Percentiles rank a stretch among this genome's conserved stretches.
These are phyloP conservation scores for Lethocerus indicus DNA, from an alignment of 1,140 invertebrate genomes.

Conservation along the genomic window DNA sequence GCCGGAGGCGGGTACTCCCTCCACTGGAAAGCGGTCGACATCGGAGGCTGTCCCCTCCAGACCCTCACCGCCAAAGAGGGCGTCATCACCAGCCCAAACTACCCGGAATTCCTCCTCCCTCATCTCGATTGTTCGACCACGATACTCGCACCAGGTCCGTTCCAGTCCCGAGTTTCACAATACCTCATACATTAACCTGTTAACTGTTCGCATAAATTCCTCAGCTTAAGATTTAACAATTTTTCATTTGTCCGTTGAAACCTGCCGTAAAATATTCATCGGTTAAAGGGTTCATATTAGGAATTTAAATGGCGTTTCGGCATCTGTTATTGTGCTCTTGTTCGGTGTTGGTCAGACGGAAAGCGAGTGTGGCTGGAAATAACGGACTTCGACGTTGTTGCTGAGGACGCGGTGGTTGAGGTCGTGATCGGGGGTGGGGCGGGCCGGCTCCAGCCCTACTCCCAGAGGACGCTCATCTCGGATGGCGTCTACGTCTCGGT, in stretches of 20 bases:
- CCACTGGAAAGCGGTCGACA: constrained; percentile 45
- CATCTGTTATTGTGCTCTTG: too few species aligned
- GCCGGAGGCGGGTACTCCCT: constrained; percentile 43
- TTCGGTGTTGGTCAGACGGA: constrained; percentile 26
- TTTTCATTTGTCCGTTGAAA: too few species aligned
- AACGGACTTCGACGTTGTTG: constrained; percentile 31
- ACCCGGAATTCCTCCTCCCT: constrained; percentile 43
- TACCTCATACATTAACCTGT: too few species aligned
- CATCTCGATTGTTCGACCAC: constrained; percentile 46
- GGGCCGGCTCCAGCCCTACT: constrained; percentile 30
- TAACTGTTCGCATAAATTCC: too few species aligned
- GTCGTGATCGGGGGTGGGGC: constrained; percentile 30
- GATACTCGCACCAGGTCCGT: constrained; percentile 37
- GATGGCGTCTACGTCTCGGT: constrained; percentile 41
- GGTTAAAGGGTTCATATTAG: too few species aligned
- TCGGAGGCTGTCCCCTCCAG: constrained; percentile 42
- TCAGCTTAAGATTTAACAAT: too few species aligned
- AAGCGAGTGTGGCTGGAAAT: constrained; percentile 47
- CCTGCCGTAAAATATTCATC: too few species aligned
- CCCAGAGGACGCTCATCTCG: constrained; percentile 27
- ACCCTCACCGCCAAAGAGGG: constrained; percentile 42
- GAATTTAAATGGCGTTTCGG: too few species aligned
- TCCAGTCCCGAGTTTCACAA: too few species aligned
- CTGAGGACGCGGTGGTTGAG: constrained; percentile 29
- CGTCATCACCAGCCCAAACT: constrained; percentile 40